Conservation (phyloP, 2,888 invertebrate species). For the Crepidodera aurea region DNA sequence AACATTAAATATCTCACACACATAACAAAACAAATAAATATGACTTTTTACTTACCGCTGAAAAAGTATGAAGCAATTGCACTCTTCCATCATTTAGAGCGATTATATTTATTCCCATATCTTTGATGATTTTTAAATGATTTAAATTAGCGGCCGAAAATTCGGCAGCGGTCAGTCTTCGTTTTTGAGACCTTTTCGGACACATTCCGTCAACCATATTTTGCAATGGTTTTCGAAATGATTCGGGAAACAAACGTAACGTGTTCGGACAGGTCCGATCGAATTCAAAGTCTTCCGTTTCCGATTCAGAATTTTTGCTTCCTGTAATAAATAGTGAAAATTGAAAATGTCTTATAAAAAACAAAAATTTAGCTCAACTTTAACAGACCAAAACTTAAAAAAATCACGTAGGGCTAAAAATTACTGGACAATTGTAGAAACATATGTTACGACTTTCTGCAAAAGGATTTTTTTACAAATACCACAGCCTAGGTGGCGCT, state of each 20-base stretch:
- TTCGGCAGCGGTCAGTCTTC: conserved; percentile 73
- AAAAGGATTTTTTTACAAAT: too few species aligned
- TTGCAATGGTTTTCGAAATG: conserved; percentile 82
- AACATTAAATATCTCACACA: too few species aligned
- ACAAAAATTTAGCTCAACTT: too few species aligned
- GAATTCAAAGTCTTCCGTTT: conserved; percentile 68
- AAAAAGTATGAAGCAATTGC: conserved; percentile 77
- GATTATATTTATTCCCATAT: conserved; percentile 95
- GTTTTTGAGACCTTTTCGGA: conserved; percentile 70
- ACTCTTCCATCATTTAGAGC: conserved; percentile 89
- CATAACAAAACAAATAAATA: not conserved
- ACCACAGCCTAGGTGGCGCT: too few species aligned
- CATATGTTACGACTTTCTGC: too few species aligned
- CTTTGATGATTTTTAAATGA: conserved; percentile 84
- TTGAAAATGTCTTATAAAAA: too few species aligned
- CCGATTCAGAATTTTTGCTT: conserved; percentile 49
- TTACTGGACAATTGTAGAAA: too few species aligned
- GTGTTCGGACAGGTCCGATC: conserved; percentile 84
- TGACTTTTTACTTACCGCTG: conserved; percentile 71
- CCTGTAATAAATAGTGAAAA: conserved; percentile 22
- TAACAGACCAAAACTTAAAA: too few species aligned
- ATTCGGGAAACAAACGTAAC: conserved; percentile 81
- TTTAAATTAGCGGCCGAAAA: conserved; percentile 81
- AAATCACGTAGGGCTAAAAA: too few species aligned
- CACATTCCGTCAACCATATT: conserved; percentile 86